Evolutionary conservation across 2,888 invertebrate genomes (phyloP).

Genomic region (Meiosimyza platycephala): DNA sequence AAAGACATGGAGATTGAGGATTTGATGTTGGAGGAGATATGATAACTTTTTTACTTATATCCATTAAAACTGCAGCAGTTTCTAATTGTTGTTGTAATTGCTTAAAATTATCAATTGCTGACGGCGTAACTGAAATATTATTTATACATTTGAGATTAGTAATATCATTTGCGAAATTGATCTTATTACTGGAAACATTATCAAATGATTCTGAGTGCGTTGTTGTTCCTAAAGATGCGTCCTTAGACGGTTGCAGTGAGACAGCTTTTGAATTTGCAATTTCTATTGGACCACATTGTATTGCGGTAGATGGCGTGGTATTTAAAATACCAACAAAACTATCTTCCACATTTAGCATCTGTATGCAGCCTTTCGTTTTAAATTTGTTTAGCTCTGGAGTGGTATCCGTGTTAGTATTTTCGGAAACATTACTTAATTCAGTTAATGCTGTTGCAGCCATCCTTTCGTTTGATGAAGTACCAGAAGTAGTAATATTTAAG

Average conservation of each 20-base stretch:
- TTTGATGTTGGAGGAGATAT: constrained; percentile 67
- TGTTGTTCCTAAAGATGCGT: background rate
- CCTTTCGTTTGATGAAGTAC: constrained; percentile 63
- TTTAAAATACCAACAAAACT: background rate
- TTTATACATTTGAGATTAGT: background rate
- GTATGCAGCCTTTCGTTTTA: background rate
- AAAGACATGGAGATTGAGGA: constrained; percentile 62
- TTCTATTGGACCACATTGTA: background rate
- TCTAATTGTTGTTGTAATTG: constrained; percentile 65
- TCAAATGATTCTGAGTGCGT: background rate
- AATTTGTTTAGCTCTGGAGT: background rate
- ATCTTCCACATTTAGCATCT: background rate
- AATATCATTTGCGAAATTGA: background rate
- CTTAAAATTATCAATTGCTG: constrained; percentile 52
- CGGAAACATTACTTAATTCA: constrained; percentile 64
- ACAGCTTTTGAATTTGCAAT: background rate
- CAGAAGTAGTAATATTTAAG: constrained; percentile 45
- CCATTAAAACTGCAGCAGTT: constrained; percentile 67
- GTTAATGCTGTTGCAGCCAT: constrained; percentile 67
- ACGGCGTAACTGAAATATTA: constrained; percentile 17
- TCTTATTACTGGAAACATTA: background rate
- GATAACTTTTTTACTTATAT: constrained; percentile 67
- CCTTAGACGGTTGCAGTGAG: background rate
- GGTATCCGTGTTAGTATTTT: constrained; percentile 42
- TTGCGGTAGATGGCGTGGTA: background rate